A percentile compares a stretch with the other conserved stretches of the same genome.
Evolutionary conservation across 2,113 vertebrate genomes (phyloP).

Genomic region (Turdus rufiventris): DNA sequence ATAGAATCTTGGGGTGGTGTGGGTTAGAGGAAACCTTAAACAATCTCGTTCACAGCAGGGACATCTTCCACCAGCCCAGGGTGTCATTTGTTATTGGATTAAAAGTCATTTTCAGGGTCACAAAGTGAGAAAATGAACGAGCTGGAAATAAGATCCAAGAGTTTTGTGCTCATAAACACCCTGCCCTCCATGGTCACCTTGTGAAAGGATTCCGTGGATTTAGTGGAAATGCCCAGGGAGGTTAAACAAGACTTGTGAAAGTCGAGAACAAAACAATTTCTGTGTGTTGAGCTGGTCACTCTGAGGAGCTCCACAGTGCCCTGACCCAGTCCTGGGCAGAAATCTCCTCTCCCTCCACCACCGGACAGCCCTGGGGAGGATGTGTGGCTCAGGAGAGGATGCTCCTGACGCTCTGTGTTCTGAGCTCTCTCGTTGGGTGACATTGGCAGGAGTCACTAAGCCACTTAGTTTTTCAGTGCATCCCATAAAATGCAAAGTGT

Average conservation of each 20-base stretch:
- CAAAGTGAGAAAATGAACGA: neutral
- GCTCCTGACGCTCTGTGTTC: neutral
- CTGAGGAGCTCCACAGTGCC: no score
- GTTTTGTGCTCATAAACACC: neutral
- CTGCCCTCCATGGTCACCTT: neutral
- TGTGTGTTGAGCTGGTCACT: no score
- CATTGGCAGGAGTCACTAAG: conserved; percentile 11
- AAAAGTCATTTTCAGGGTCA: conserved; percentile 8
- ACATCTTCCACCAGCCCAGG: neutral
- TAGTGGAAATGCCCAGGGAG: no score
- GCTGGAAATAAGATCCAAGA: neutral
- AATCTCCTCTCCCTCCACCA: neutral
- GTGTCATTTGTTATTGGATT: neutral
- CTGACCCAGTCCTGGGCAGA: neutral
- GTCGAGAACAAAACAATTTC: neutral
- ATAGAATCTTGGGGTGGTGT: neutral
- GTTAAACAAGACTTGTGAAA: neutral
- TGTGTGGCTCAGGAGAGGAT: accelerated
- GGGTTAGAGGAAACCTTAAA: neutral
- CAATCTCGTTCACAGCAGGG: accelerated
- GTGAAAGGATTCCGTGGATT: accelerated
- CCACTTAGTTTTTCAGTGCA: conserved; percentile 11
- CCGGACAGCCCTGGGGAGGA: accelerated
- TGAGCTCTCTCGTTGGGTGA: neutral
- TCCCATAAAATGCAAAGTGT: conserved; percentile 45